Base-by-base conservation (phyloP, 1,140 invertebrate genomes). In the Drosophila mayri region DNA sequence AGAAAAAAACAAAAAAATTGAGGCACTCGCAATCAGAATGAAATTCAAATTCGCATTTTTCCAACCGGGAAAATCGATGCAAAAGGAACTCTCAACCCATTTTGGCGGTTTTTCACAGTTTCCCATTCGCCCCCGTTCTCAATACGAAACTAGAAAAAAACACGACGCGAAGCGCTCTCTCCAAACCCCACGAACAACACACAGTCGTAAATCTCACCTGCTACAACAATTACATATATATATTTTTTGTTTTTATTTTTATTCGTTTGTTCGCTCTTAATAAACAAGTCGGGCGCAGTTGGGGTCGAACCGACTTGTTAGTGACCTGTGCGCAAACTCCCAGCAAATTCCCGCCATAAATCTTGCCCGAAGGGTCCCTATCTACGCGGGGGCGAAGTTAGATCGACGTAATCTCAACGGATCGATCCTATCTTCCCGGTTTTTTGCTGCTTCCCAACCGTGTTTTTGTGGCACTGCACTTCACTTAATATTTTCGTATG, bases 201-300 rank as follows among this genome's bases (percentile, higher is more conserved):
- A 62, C 73, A 78, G 52, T 74, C 78, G 74, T 71, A 70, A 88
- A 79, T 81, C 77, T 88, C 85, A 90, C 74, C 74, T 79, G 67
- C 81, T 57, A 90, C 78, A 81, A 79, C 64, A 87, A 75, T 72
- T 85, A 90, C 74, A 81, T 79, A 81, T 81, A 75, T 87, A 75
- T 90, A 54, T 85, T 84, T 80, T 90, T 90, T 90, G 81, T 90
- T 90, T 90, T 90, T 90, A 85, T 90, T 90, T 90, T 90, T 90
- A 81, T 90, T 90, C 78, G 86, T 90, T 90, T 81, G 70, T 90
- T 81, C 85, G 85, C 81, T 79, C 83, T 88, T 77, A 88, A 88
- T 90, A 86, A 86, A 86, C 82, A 86, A 86, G 82, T 86, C 85
- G 83, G 28, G 49, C 62, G 66, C 66, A 54, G 82, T 78, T 67